phyloP scores from a whole-genome alignment of 2,113 vertebrate genomes.

The Gymnogyps californianus region DNA sequence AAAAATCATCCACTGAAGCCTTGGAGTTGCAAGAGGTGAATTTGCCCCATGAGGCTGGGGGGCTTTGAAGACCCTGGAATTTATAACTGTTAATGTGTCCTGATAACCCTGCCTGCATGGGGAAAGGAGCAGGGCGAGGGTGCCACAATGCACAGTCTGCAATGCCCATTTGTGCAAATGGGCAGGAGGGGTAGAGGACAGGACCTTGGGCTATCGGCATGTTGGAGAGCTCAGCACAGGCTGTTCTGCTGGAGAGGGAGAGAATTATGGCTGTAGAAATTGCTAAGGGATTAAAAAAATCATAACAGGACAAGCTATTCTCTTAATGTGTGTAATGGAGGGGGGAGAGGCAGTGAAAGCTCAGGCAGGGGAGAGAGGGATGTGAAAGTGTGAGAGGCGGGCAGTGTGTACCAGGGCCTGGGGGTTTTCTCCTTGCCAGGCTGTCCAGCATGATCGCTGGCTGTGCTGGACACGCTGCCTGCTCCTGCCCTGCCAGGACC shows the following conservation, averaged over 20 bases:
- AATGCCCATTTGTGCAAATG: not conserved
- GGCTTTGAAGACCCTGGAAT: not conserved
- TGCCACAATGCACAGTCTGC: not conserved
- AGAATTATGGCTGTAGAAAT: not conserved
- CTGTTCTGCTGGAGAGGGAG: not conserved
- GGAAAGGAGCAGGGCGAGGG: not conserved
- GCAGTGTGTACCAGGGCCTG: not conserved
- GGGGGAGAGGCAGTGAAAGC: not conserved
- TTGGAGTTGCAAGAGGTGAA: not conserved
- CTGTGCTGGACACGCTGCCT: not conserved
- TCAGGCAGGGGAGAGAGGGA: not conserved
- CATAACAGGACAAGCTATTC: not conserved
- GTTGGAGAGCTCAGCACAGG: not conserved
- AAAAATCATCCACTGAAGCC: not conserved
- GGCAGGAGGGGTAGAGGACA: not conserved
- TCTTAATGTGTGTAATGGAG: not conserved
- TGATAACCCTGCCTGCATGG: not conserved
- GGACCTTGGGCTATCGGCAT: not conserved
- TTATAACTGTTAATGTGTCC: not conserved
- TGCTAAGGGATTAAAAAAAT: not conserved
- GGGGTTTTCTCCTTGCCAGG: not conserved
- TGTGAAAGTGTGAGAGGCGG: not conserved
- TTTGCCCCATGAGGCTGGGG: not conserved
- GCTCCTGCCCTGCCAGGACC: not conserved
- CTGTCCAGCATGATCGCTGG: not conserved